Evolutionary conservation across 53 echinoderm and acorn worm species (phyloP), one percentile per base, ranked within the genome.

Genomic region (Echinometra lucunter): DNA sequence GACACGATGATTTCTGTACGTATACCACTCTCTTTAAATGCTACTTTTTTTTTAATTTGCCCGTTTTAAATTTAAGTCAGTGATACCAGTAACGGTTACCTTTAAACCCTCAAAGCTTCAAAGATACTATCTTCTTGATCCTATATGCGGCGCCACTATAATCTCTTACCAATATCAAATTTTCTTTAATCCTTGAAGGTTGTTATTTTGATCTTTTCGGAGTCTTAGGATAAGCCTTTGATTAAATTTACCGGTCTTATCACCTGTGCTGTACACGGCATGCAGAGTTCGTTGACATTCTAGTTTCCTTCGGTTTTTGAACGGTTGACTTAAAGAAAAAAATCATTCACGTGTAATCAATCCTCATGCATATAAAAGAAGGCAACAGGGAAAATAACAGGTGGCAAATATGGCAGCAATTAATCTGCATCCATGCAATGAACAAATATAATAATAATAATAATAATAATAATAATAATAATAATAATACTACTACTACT

Each of bases 281-380:
- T 85, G 49, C n/a, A 85, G 49, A 85, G 85, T 85, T 85, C 85
- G 27, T 85, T 85, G 85, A 85, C 85, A 17, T 49, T n/a, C 30
- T n/a, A 47, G 2, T 53, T n/a, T 6, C 6, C 0, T 32, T 32
- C 1, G 69, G 69, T 69, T 32, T n/a, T 34, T 32, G 69, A 9
- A 69, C 10, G 28, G 69, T 32, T 30, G 69, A 69, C 34, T 69
- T 30, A 69, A 34, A 1, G 23, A 63, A 69, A 66, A 69, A 69
- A 32, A 0, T 32, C 69, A 28, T 69, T 32, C 32, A 69, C 69
- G 32, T 69, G 10, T 32, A 69, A 10, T 5, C 23, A 19, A 1
- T 21, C 23, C 5, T 60, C 60, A 21, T 60, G 1, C 21, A 2
- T 21, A 60, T 60, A 60, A 60, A 18, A 5, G 23, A 60, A 5